Evolutionary conservation across 2,113 vertebrate genomes (phyloP).

Genomic region (Rhinopomastus cyanomelas): DNA sequence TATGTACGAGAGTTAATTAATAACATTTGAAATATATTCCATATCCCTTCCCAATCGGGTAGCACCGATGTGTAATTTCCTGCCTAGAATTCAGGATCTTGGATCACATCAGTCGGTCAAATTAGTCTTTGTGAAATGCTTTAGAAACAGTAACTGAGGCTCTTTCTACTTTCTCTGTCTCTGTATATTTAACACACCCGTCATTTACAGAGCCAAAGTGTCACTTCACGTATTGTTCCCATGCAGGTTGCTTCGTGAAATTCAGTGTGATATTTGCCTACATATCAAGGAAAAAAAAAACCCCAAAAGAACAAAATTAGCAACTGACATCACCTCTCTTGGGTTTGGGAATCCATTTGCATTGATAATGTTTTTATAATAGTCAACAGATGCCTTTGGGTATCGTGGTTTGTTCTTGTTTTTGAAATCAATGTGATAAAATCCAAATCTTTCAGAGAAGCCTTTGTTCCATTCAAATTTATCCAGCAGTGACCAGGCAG

Average conservation of each 20-base stretch:
- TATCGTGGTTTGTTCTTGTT: slow-evolving; percentile 87
- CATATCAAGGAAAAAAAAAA: neutral
- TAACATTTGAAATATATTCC: neutral
- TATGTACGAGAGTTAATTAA: neutral
- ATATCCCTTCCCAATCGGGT: neutral
- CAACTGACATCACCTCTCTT: slow-evolving; percentile 79
- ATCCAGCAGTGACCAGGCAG: slow-evolving; percentile 92
- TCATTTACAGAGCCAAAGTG: neutral
- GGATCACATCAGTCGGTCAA: neutral
- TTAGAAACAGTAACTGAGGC: neutral
- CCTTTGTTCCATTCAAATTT: slow-evolving; percentile 96
- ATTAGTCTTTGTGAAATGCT: neutral
- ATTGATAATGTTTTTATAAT: slow-evolving; percentile 85
- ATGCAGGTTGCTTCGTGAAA: neutral
- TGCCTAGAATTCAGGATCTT: neutral
- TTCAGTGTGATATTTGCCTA: neutral
- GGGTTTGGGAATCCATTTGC: slow-evolving; percentile 89
- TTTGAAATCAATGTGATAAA: slow-evolving; percentile 88
- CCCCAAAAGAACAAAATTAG: neutral
- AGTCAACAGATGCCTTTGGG: slow-evolving; percentile 89
- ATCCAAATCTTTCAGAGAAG: slow-evolving; percentile 87
- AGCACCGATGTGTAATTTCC: neutral
- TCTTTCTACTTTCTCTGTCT: neutral
- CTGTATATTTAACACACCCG: neutral
- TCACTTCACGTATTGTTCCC: neutral